These are phyloP conservation scores for Platygyra sinensis DNA, from an alignment of 64 coral and sea anemone species.

Conservation along the genomic window DNA sequence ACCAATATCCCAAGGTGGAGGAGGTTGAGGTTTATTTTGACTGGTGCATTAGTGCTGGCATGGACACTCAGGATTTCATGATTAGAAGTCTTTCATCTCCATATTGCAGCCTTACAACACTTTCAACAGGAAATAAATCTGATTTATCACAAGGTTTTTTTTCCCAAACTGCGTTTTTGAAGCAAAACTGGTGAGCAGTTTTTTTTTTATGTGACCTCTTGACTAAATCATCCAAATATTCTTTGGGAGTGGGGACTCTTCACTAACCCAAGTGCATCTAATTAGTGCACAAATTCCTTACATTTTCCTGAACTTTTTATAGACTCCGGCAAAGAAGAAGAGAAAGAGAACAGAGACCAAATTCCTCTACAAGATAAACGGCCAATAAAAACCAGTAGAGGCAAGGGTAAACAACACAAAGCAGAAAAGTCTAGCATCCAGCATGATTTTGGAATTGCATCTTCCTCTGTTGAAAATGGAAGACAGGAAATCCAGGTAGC, in stretches of 20 bases:
- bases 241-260: neutral
- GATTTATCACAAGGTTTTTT: no score
- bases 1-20: no score
- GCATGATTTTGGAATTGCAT: neutral
- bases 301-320: neutral
- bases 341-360: conserved; percentile 33
- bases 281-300: neutral
- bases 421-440: neutral
- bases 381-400: conserved; percentile 6
- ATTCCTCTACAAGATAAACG: neutral
- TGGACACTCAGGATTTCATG: no score
- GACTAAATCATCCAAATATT: no score
- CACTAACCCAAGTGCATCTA: neutral
- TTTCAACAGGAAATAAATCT: no score
- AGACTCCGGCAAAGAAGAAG: conserved; percentile 7
- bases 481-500: neutral
- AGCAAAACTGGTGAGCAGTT: no score
- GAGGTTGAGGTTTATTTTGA: no score
- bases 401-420: neutral
- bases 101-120: no score
- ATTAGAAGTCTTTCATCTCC: no score
- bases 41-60: no score
- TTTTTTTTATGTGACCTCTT: no score
- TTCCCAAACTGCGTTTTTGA: no score
- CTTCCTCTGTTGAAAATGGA: neutral